Base-by-base conservation (phyloP, 2,797 vertebrate species). In the Polyboroides typus region DNA sequence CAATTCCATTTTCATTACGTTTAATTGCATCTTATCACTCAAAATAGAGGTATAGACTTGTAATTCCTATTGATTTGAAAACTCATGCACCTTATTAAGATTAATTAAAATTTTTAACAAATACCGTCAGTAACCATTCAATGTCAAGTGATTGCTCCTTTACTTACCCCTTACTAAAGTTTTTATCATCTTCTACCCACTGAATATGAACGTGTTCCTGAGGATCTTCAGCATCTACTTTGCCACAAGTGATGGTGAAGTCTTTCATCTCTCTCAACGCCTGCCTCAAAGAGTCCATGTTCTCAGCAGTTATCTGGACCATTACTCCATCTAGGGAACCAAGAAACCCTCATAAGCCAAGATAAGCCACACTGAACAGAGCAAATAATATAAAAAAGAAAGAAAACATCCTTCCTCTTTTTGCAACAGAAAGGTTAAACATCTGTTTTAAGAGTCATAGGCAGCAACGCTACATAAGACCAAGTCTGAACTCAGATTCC, bases 251-350 rank as follows among this genome's bases (percentile, higher is more conserved):
- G 97, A 99, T 98, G 92, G 98, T 99, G 96, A 99, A 99, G 98
- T 99, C 99, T 97, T 99, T 99, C 99, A 99, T 99, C 97, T 99
- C 99, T 92, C 99, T 98, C 97, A 99, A 98, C 17, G 99, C 99
- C 98, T 99, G 99, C 81, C 99, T 98, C 95, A 99, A 92, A 12
- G 99, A 98, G 88, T 99, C 99, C 99, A 99, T 99, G 84, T 98
- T 99, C 97, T 99, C 99, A 1, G 99, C 99, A 7, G 99, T 99
- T 97, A 99, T 99, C 98, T 99, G 99, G 96, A 99, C 99, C 99
- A 99, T 99, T 59, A 99, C 99, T 4, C 99, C 99, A 60, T 99
- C 99, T 99, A 98, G 81, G 92, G 67, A 98, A 97, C 31, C 80
- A 93, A 95, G 59, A 94, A 91, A 84, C 56, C 36, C 70, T 63